Evolutionary conservation across 1,140 invertebrate genomes (phyloP), one percentile per base, ranked within the genome.

Genomic region (Grapholita molesta): DNA sequence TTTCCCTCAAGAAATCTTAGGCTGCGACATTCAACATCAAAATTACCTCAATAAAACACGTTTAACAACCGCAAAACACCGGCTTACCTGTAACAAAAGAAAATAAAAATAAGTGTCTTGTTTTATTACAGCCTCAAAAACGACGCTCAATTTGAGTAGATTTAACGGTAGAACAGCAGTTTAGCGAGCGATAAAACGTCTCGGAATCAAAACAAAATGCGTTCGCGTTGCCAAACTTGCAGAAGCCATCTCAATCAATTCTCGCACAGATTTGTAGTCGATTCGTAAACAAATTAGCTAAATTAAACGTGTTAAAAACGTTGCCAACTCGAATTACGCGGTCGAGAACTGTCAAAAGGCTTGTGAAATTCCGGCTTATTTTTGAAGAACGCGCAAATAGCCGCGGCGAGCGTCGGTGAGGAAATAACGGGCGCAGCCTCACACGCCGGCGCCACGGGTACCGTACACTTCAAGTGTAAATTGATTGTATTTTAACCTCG

Each of bases 271-370:
- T 67, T 67, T 52, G 66, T 67, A 67, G 25, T 48, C 66, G 11
- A 67, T 67, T 52, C 25, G 66, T 67, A 67, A 67, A 67, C 66
- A 67, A 48, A 67, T 67, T 52, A 67, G 35, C 35, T 28, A 28
- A 52, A 48, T 33, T 38, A 52, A 52, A 52, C 12, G 18, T 24
- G 32, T 38, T 65, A 65, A 65, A 65, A 65, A 65, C 66, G 76
- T 76, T 82, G 83, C 76, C 81, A 82, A 77, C 72, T 71, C 75
- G 18, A 61, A 61, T 61, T 32, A 66, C 71, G 73, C 84, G 86
- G 71, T 83, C 87, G 79, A 88, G 79, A 80, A 87, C 78, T 88
- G 85, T 89, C 85, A 87, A 87, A 86, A 68, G 73, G 77, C 71
- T 83, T 77, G 77, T 25, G 77, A 87, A 89, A 79, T 85, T 79